Conservation (phyloP, 2,888 invertebrate genomes). For the Prenolepis imparis region DNA sequence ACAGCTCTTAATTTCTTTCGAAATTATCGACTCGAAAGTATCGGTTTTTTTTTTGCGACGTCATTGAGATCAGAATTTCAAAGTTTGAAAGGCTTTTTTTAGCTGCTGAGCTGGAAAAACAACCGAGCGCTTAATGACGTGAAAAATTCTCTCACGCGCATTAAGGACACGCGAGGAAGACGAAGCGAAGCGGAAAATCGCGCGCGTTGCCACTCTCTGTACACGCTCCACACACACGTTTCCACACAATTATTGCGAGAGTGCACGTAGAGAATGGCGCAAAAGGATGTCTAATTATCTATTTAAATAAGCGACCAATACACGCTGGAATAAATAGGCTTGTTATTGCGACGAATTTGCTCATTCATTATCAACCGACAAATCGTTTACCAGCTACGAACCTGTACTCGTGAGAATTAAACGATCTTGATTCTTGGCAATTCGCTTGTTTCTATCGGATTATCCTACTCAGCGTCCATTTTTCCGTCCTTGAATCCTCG, state of each 20-base stretch:
- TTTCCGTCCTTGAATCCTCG: neutral
- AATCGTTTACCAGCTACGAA: conserved; percentile 73
- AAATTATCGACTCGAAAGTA: neutral
- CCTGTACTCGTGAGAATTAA: conserved; percentile 82
- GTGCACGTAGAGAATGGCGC: conserved; percentile 62
- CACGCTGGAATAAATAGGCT: conserved; percentile 67
- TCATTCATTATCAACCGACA: conserved; percentile 73
- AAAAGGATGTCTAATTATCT: conserved; percentile 65
- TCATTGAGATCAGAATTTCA: neutral
- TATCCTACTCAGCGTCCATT: neutral
- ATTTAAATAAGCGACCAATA: conserved; percentile 61
- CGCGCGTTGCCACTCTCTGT: conserved; percentile 36
- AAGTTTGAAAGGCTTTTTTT: conserved; percentile 34
- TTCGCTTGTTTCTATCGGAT: neutral
- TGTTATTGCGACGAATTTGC: conserved; percentile 70
- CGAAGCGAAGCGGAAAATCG: conserved; percentile 61
- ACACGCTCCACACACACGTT: conserved; percentile 58
- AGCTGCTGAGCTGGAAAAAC: neutral
- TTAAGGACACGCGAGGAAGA: conserved; percentile 44
- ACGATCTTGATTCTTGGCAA: conserved; percentile 81
- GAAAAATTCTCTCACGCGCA: conserved; percentile 32
- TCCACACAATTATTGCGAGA: conserved; percentile 56
- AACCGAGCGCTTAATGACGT: neutral
- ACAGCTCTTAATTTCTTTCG: neutral
- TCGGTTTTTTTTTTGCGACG: neutral